These are phyloP conservation scores for Bombylius discolor DNA, from an alignment of 2,888 invertebrate genomes.

Conservation along the genomic window DNA sequence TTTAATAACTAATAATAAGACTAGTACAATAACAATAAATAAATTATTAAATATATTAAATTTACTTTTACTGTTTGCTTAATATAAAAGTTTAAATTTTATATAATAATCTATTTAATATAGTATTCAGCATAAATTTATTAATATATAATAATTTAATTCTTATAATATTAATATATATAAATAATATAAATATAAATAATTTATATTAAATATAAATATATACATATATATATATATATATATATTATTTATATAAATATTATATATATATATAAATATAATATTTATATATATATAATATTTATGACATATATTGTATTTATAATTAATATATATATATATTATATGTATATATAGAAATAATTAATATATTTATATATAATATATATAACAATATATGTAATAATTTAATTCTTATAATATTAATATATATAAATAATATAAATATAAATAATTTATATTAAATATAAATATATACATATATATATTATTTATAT, in stretches of 20 bases:
- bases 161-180: slow-evolving; percentile 4
- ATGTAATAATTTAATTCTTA: background rate
- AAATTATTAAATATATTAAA: too few species aligned
- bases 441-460: slow-evolving; percentile 11
- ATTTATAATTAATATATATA: background rate
- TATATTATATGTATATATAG: slow-evolving; percentile 14
- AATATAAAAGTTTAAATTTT: too few species aligned
- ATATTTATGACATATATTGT: slow-evolving; percentile 3
- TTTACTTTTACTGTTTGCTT: too few species aligned
- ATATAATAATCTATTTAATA: too few species aligned
- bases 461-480: slow-evolving; percentile 11
- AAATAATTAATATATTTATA: slow-evolving; percentile 12
- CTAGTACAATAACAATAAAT: too few species aligned
- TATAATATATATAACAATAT: too few species aligned
- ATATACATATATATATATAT: slow-evolving; percentile 20
- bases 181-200: slow-evolving; percentile 7
- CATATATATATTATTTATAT: slow-evolving; percentile 19
- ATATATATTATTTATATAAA: slow-evolving; percentile 20
- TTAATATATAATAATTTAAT: background rate
- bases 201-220: slow-evolving; percentile 11
- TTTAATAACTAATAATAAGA: too few species aligned
- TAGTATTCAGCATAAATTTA: background rate
- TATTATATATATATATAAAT: slow-evolving; percentile 18
- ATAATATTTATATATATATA: slow-evolving; percentile 9
- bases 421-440: background rate